phyloP scores from a whole-genome alignment of 2,888 invertebrate genomes.

The Exocentrus adspersus region DNA sequence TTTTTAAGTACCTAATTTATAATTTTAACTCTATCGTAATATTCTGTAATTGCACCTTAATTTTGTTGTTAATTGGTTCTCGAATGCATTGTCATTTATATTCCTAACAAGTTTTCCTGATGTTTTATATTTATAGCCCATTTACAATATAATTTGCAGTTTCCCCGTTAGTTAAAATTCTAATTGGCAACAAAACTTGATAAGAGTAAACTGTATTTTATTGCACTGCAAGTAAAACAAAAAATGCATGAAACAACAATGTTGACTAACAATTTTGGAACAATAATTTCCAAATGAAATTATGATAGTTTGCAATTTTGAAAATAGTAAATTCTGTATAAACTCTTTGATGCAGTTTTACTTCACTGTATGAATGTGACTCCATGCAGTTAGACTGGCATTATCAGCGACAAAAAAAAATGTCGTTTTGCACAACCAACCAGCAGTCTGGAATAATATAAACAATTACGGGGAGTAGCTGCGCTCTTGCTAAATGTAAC shows the following conservation, averaged over 20 bases:
- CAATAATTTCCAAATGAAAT: background rate
- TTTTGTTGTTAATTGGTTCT: background rate
- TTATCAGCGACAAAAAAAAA: constrained; percentile 12
- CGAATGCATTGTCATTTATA: background rate
- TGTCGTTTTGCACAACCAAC: constrained; percentile 11
- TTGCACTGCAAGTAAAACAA: background rate
- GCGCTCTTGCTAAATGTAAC: constrained; percentile 28
- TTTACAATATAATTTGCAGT: background rate
- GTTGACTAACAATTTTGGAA: too few species aligned
- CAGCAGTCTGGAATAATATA: constrained; percentile 15
- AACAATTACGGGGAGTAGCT: constrained; percentile 20
- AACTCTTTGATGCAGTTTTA: too few species aligned
- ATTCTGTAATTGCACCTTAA: background rate
- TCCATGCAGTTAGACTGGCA: constrained; percentile 4
- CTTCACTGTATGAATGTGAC: background rate
- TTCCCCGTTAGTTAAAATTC: background rate
- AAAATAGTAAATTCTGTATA: too few species aligned
- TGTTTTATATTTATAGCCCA: background rate
- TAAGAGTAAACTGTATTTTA: background rate
- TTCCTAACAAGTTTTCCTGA: background rate
- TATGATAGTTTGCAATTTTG: background rate
- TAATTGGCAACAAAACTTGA: background rate
- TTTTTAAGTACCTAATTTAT: background rate
- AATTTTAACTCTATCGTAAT: background rate
- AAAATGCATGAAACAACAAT: too few species aligned